Percentiles rank a stretch among this genome's conserved stretches.
Conservation (phyloP, 2,797 vertebrate genomes). For the Sebastes miniatus region DNA sequence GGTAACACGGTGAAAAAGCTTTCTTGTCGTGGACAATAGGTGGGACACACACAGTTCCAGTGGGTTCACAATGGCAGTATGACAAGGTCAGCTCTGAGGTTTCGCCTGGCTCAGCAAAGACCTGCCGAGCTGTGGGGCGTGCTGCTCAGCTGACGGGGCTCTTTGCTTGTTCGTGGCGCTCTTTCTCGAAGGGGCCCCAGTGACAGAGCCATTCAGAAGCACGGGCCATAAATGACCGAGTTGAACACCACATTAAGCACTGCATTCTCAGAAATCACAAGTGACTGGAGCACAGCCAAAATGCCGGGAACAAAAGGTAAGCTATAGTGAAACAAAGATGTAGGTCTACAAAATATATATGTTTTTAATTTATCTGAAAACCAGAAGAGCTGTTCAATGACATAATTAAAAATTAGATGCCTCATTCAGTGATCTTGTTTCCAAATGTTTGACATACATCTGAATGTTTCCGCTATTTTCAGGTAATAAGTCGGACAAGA, state of each 20-base stretch:
- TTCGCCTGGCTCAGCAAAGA: slow-evolving; percentile 85
- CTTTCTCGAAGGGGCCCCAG: slow-evolving; percentile 83
- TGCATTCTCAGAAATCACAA: slow-evolving; percentile 72
- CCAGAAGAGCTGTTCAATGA: neutral
- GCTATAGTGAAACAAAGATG: neutral
- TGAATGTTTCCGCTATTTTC: slow-evolving; percentile 28
- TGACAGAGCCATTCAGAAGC: slow-evolving; percentile 74
- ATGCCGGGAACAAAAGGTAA: slow-evolving; percentile 86
- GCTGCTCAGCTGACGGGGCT: slow-evolving; percentile 82
- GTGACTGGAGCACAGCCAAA: slow-evolving; percentile 75
- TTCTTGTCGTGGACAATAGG: slow-evolving; percentile 68
- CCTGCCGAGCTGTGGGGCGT: slow-evolving; percentile 46
- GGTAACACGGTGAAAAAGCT: slow-evolving; percentile 51
- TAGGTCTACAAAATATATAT: neutral
- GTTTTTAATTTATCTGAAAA: neutral
- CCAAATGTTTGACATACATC: slow-evolving; percentile 8
- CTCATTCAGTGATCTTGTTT: neutral
- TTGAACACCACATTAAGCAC: slow-evolving; percentile 65
- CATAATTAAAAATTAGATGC: too few relatives aligned
- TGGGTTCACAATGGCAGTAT: slow-evolving; percentile 76
- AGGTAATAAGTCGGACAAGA: slow-evolving; percentile 89
- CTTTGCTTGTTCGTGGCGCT: slow-evolving; percentile 80
- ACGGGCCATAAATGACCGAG: slow-evolving; percentile 81
- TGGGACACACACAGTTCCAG: slow-evolving; percentile 60
- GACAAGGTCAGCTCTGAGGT: slow-evolving; percentile 73